Evolutionary conservation across 2,113 vertebrate species (phyloP), one percentile per base, ranked within the genome.

Genomic region (Platycercus adscitus): DNA sequence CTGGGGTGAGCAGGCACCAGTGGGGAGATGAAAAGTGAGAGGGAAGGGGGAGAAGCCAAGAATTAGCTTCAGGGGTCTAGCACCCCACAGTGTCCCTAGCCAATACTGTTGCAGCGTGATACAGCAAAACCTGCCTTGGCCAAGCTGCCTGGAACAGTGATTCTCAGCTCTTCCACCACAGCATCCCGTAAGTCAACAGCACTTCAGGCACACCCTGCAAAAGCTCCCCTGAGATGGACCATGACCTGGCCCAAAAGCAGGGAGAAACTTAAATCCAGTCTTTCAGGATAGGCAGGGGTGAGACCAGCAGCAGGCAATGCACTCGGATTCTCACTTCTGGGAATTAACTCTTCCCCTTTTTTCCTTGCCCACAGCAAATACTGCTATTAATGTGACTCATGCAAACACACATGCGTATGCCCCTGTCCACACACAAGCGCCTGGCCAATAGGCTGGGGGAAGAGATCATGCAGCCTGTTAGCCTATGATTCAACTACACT

Each of bases 71-170:
- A n/a, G 24, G 13, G 9, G n/a, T 43, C 31, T 64, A 43, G 28
- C 29, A 72, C 28, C 33, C 25, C 79, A 50, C 0, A 0, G 2
- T 25, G 20, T 41, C 18, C 11, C 17, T 7, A 11, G 43, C 6
- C 82, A 37, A 0, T 0, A 9, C 49, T 58, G 31, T 43, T 5
- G 1, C 25, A 53, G 46, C 14, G 75, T 6, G 18, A 47, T 50
- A 35, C 1, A 7, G 56, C 52, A 91, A 56, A 64, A 41, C 31
- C 58, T 23, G 11, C 26, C 37, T 46, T 56, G 43, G 25, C 58
- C 85, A 65, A n/a, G 55, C 41, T 91, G 26, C 65, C 43, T 1
- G 2, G 37, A 90, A 70, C 64, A 58, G 31, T 1, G 10, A 46
- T 55, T 37, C 53, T 68, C 3, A 44, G 24, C n/a, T 66, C 7